Evolutionary conservation across 2,113 vertebrate genomes (phyloP).

Genomic region (Corythoichthys haematopterus): DNA sequence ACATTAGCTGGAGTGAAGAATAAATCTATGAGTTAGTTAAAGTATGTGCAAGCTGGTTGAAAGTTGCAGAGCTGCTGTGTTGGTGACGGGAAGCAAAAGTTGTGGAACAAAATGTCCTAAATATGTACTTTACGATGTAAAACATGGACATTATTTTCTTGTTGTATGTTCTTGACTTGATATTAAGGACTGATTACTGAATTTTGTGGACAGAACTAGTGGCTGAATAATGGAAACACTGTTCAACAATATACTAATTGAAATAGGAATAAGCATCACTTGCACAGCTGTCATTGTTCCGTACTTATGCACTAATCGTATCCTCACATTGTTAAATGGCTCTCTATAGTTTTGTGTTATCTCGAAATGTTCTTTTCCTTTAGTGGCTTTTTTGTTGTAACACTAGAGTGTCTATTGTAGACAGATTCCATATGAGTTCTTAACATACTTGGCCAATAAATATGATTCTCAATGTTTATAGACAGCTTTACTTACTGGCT

Average conservation of each 20-base stretch:
- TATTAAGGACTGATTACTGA: neutral
- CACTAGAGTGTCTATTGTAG: too few relatives aligned
- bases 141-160: neutral
- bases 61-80: conserved; percentile 35
- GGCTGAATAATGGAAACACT: neutral
- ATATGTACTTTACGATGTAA: neutral
- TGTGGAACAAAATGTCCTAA: conserved; percentile 12
- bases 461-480: neutral
- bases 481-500: conserved; percentile 87
- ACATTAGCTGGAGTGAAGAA: conserved; percentile 44
- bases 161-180: neutral
- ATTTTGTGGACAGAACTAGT: neutral
- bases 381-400: too few relatives aligned
- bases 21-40: conserved; percentile 37
- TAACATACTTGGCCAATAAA: too few relatives aligned
- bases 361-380: too few relatives aligned
- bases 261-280: neutral
- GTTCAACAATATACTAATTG: too few relatives aligned
- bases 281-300: too few relatives aligned
- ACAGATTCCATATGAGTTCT: too few relatives aligned
- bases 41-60: conserved; percentile 32
- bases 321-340: too few relatives aligned
- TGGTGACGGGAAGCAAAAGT: conserved; percentile 40
- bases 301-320: too few relatives aligned
- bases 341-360: too few relatives aligned